These are phyloP conservation scores for Zaprionus tsacasi DNA, from an alignment of 1,140 invertebrate species.

Conservation along the genomic window DNA sequence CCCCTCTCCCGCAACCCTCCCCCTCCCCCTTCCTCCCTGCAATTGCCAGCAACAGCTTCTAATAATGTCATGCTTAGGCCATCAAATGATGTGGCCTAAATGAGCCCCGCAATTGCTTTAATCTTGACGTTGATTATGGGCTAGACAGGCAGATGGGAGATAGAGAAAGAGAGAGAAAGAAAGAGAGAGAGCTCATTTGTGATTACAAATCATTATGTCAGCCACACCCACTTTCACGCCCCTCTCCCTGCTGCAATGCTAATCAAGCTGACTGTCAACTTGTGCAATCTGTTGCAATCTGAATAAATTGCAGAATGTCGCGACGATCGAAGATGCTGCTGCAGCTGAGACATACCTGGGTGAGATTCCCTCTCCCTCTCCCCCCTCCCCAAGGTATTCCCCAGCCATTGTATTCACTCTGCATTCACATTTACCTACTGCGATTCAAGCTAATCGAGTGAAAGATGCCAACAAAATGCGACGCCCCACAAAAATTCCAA, in stretches of 20 bases:
- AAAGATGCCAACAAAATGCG: neutral
- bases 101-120: constrained; percentile 13
- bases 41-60: neutral
- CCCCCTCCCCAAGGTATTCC: neutral
- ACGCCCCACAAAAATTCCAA: too few species aligned
- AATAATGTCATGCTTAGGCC: constrained; percentile 25
- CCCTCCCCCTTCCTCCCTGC: neutral
- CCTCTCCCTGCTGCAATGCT: neutral
- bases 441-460: constrained; percentile 10
- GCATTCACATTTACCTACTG: neutral
- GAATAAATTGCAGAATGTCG: neutral
- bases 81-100: constrained; percentile 22
- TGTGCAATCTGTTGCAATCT: constrained; percentile 1
- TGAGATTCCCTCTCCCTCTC: neutral
- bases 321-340: neutral
- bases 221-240: neutral
- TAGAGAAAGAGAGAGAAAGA: too few species aligned
- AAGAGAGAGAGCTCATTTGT: neutral
- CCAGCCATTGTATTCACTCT: neutral
- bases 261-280: neutral
- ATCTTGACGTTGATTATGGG: constrained; percentile 19
- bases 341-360: neutral
- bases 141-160: neutral
- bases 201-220: constrained; percentile 18
- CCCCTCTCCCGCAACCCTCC: neutral